Base-by-base conservation (phyloP, 2,888 invertebrate species). In the Holacanthella duospinosa region DNA sequence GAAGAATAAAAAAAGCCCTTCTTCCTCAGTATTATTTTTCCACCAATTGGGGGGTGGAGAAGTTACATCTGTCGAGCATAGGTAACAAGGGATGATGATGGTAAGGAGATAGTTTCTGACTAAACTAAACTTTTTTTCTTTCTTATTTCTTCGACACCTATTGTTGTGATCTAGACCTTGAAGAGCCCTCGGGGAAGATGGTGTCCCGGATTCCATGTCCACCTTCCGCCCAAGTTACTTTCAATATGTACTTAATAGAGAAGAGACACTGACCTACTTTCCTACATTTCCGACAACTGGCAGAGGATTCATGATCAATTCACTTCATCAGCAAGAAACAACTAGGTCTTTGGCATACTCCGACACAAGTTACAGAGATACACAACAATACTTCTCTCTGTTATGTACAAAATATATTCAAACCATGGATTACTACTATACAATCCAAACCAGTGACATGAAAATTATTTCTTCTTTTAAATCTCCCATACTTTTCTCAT, bases 121-220 rank as follows among this genome's bases (percentile, higher is more conserved):
- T n/a, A n/a, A n/a, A n/a, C n/a, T n/a, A n/a, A n/a, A n/a, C n/a
- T n/a, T n/a, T n/a, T n/a, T n/a, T n/a, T n/a, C n/a, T n/a, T n/a
- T n/a, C n/a, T n/a, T n/a, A n/a, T n/a, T n/a, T n/a, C n/a, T 9
- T n/a, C 19, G n/a, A 48, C 4, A 21, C n/a, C 19, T 48, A 48
- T 29, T 59, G 59, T 68, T 61, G 70, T 72, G 72, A 72, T 72
- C 70, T 72, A 72, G 72, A 72, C 72, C 72, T 72, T 72, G 72
- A 70, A 72, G 66, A 69, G 68, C 70, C 36, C 72, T 68, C 69
- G 67, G 68, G 71, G 25, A 16, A 55, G n/a, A 28, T 27, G 36
- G 64, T 71, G 69, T 68, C 72, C 71, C 70, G 69, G 71, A 71
- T 71, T 71, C 71, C 67, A 67, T 64, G 62, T 66, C 59, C 64